Percentiles rank a stretch among this genome's conserved stretches.
Evolutionary conservation across 2,888 invertebrate species (phyloP).

Genomic region (Mythimna impura): DNA sequence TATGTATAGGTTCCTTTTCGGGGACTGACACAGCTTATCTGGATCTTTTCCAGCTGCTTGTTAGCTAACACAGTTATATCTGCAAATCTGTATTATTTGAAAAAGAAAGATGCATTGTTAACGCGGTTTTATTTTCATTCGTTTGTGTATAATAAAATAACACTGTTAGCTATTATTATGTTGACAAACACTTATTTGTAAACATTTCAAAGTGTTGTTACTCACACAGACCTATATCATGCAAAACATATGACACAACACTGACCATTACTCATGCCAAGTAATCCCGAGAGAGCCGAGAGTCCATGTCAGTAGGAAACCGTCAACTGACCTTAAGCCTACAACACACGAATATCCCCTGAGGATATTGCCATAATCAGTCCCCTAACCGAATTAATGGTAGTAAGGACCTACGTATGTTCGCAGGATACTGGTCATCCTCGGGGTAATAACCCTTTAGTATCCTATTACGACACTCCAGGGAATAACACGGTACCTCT

Average conservation of each 20-base stretch:
- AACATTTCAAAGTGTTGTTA: neutral
- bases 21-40: neutral
- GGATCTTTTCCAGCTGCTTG: too few relatives aligned
- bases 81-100: too few relatives aligned
- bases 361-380: conserved; percentile 40
- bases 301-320: conserved; percentile 38
- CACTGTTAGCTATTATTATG: neutral
- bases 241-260: conserved; percentile 1
- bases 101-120: too few relatives aligned
- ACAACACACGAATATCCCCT: conserved; percentile 19
- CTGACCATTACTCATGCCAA: conserved; percentile 9
- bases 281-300: conserved; percentile 24
- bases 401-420: conserved; percentile 30
- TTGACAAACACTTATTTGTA: neutral
- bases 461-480: conserved; percentile 39
- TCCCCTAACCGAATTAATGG: conserved; percentile 42
- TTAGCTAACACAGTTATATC: too few relatives aligned
- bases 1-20: neutral
- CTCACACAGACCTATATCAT: neutral
- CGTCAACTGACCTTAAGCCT: conserved; percentile 26
- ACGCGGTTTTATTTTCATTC: too few relatives aligned
- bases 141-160: too few relatives aligned
- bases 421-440: conserved; percentile 37
- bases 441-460: conserved; percentile 50
- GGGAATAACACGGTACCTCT: conserved; percentile 26